phyloP scores from a whole-genome alignment of 2,113 vertebrate species.

The Amblyopsis rosae region DNA sequence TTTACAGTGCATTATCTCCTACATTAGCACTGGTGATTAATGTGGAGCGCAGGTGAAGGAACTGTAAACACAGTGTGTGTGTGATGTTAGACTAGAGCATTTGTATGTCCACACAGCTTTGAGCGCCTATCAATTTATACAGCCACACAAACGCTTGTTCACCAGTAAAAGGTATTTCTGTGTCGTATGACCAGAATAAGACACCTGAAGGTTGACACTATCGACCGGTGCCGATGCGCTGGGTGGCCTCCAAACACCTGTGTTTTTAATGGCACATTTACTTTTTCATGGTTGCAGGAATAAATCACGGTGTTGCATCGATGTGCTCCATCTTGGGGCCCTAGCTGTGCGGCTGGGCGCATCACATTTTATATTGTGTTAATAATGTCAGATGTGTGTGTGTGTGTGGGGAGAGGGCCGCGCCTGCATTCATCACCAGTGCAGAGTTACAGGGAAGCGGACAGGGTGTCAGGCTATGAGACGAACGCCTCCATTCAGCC shows the following conservation, averaged over 20 bases:
- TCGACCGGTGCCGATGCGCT: constrained; percentile 67
- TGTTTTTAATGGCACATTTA: constrained; percentile 77
- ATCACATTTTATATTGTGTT: constrained; percentile 79
- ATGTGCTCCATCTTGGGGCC: constrained; percentile 40
- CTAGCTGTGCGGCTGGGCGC: constrained; percentile 51
- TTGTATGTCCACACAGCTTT: not conserved
- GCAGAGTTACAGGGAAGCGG: constrained; percentile 43
- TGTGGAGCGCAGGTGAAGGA: constrained; percentile 62
- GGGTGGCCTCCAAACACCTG: constrained; percentile 71
- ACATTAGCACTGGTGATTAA: constrained; percentile 74
- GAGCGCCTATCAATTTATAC: not conserved
- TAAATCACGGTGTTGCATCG: constrained; percentile 67
- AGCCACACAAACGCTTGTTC: constrained; percentile 50
- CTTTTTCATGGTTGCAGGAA: constrained; percentile 72
- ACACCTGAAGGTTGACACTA: constrained; percentile 75
- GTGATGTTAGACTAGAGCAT: constrained; percentile 12
- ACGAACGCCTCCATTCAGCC: constrained; percentile 72
- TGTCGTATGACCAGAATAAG: constrained; percentile 74
- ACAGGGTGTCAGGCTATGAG: constrained; percentile 55
- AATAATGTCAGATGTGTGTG: constrained; percentile 72
- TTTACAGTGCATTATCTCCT: constrained; percentile 78
- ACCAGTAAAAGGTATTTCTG: constrained; percentile 68
- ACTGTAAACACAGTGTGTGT: constrained; percentile 59
- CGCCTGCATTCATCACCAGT: constrained; percentile 64
- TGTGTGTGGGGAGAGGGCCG: constrained; percentile 40